Evolutionary conservation across 1,140 invertebrate species (phyloP), one percentile per base, ranked within the genome.

Genomic region (Daktulosphaira vitifoliae): DNA sequence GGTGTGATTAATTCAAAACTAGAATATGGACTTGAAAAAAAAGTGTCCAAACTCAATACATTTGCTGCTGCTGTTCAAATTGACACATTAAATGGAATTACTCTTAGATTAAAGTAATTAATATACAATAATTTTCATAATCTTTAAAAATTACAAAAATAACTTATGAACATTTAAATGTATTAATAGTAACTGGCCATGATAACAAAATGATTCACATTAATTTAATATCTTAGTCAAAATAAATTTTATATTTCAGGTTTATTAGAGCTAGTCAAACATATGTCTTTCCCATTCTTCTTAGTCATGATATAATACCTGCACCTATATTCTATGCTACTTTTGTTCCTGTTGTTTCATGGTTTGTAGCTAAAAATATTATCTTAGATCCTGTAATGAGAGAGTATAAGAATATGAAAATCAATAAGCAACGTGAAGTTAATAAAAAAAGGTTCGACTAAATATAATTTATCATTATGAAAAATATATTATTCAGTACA

Each of bases 281-380:
- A 0, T 96, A 93, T 72, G 78, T 84, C 18, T 90, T 96, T 69
- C 92, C 93, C 0, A 89, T 97, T 69, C 86, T 92, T 71, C 74
- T 98, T 16, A 91, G 90, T 68, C 91, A 97, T 70, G 89, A 94
- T 71, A 78, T 97, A 4, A 77, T 92, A 67, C 89, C 92, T 2
- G 85, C 86, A 18, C 88, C 94, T 0, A 78, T 97, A 26, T 91
- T 98, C 74, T 98, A 98, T 73, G 94, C 92, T 1, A 94, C 93
- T 0, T 77, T 94, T 0, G 81, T 88, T 1, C 95, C 95, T 0
- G 49, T 95, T 2, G 76, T 94, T 39, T 81, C 84, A 0, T 94
- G 86, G 82, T 79, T 86, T 20, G 72, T 90, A 0, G 76, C 92
- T 0, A 94, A 94, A 74, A 90, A 88, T 69, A 78, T 92, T 1